Percentiles rank a stretch among this genome's conserved stretches.
Evolutionary conservation across 2,797 vertebrate species (phyloP).

Genomic region (Hoplostethus mediterraneus): DNA sequence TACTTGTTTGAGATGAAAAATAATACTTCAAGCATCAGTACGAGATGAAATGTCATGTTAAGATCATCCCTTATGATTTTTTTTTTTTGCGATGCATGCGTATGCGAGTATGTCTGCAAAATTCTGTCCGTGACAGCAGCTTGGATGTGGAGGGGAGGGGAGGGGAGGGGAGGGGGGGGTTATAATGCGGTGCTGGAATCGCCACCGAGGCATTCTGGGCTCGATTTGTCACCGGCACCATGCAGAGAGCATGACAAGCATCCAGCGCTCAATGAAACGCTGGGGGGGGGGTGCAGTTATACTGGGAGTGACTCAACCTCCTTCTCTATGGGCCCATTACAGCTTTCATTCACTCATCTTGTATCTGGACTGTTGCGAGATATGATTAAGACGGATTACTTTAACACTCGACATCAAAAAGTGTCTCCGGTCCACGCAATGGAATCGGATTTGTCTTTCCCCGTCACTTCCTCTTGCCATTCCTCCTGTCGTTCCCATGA

Average conservation of each 20-base stretch:
- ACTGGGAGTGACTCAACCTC: background rate
- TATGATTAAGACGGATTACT: too few species aligned
- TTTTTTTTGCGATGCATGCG: too few species aligned
- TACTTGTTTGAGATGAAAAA: too few species aligned
- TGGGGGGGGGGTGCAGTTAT: slow-evolving; percentile 7
- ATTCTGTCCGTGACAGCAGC: background rate
- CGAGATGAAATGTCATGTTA: too few species aligned
- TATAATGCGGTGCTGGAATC: slow-evolving; percentile 26
- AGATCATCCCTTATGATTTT: too few species aligned
- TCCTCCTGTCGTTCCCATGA: background rate
- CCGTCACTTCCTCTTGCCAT: background rate
- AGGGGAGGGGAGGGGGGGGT: slow-evolving; percentile 35
- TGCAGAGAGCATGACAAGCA: slow-evolving; percentile 32
- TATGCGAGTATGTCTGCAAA: background rate
- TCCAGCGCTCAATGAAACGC: slow-evolving; percentile 20
- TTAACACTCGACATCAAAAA: too few species aligned
- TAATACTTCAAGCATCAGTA: too few species aligned
- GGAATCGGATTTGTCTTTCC: background rate
- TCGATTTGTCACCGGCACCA: slow-evolving; percentile 36
- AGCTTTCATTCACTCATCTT: background rate
- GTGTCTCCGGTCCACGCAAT: background rate
- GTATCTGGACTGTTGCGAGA: too few species aligned
- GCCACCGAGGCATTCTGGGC: slow-evolving; percentile 29
- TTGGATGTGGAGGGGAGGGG: slow-evolving; percentile 29
- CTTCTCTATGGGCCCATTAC: background rate